Conservation (phyloP, 2,113 vertebrate genomes). For the Spilogale gracilis region DNA sequence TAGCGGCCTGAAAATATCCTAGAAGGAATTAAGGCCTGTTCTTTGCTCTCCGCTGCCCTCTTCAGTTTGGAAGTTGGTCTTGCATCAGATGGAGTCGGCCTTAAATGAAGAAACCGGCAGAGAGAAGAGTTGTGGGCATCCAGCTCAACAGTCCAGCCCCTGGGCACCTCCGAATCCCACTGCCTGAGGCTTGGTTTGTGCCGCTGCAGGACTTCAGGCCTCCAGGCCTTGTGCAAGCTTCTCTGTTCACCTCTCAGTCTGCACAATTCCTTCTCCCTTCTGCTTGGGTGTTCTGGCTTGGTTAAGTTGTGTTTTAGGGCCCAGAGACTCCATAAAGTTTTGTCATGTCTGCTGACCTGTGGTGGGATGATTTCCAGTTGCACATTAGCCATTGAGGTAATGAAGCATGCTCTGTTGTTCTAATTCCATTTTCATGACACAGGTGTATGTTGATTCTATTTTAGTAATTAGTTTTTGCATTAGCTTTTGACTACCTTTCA, state of each 20-base stretch:
- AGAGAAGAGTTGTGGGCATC: background rate
- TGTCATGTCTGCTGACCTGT: background rate
- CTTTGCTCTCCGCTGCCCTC: conserved; percentile 72
- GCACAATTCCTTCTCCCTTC: background rate
- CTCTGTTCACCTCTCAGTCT: background rate
- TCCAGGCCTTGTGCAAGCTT: fast-evolving
- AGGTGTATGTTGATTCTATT: background rate
- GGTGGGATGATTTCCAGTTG: background rate
- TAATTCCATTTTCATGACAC: background rate
- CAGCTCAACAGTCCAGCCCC: too few species aligned
- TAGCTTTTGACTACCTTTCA: background rate
- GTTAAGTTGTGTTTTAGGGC: background rate
- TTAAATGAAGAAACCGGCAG: background rate
- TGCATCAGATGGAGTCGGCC: fast-evolving
- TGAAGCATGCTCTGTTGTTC: background rate
- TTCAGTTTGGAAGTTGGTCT: background rate
- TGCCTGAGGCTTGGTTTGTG: background rate
- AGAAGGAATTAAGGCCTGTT: too few species aligned
- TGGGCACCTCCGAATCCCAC: too few species aligned
- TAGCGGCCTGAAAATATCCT: too few species aligned
- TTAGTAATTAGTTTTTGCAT: background rate
- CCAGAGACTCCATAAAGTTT: background rate
- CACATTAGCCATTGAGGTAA: background rate
- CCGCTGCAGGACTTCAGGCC: background rate
- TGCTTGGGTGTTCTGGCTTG: background rate